Percentiles rank a stretch among this genome's conserved stretches.
These are phyloP conservation scores for Diplodus puntazzo DNA, from an alignment of 2,797 vertebrate genomes.

Conservation along the genomic window DNA sequence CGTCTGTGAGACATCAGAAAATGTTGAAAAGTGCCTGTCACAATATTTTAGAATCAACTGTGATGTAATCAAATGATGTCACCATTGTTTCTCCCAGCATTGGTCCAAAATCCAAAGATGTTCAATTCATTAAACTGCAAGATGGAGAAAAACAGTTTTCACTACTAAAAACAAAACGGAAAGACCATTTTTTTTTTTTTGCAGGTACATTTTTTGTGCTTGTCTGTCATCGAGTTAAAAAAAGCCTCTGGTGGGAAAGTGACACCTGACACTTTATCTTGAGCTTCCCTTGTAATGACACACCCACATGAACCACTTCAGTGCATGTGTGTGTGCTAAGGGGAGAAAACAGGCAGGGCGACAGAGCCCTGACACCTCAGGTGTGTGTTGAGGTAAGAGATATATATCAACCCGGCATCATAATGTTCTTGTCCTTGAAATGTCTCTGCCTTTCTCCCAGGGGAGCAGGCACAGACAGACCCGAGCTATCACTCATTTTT, in stretches of 20 bases:
- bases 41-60: background rate
- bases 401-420: constrained; percentile 7
- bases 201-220: background rate
- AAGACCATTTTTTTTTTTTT: background rate
- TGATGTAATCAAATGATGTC: background rate
- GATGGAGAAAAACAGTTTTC: background rate
- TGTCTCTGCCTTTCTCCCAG: constrained; percentile 14
- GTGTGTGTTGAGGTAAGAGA: constrained; percentile 59
- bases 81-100: background rate
- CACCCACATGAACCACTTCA: constrained; percentile 28
- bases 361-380: constrained; percentile 47
- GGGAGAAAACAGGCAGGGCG: constrained; percentile 15
- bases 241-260: constrained; percentile 73
- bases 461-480: background rate
- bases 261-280: constrained; percentile 73
- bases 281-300: constrained; percentile 42
- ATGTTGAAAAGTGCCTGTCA: background rate
- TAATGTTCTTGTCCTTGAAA: constrained; percentile 40
- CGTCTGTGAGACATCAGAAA: background rate
- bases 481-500: background rate
- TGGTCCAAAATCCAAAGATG: background rate
- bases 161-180: background rate
- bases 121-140: background rate
- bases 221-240: constrained; percentile 21
- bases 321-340: constrained; percentile 12